These are phyloP conservation scores for Apodemia zela DNA, from an alignment of 2,888 invertebrate species.

Conservation along the genomic window DNA sequence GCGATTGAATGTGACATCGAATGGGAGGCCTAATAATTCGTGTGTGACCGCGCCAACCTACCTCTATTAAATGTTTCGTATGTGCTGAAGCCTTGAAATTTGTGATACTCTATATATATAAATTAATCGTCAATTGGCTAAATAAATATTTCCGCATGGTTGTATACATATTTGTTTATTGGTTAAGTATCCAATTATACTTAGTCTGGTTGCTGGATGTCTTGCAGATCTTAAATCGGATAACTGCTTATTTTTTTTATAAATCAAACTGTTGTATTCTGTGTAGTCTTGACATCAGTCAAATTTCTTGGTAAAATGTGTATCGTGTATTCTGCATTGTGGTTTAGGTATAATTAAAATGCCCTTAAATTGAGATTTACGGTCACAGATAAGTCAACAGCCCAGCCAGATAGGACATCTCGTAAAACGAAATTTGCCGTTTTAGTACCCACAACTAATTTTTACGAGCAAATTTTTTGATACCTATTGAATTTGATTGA, in stretches of 20 bases:
- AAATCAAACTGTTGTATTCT: not conserved
- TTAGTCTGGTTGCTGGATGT: slow-evolving; percentile 5
- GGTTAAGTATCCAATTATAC: not conserved
- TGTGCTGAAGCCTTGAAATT: slow-evolving; percentile 1
- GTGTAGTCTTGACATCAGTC: not conserved
- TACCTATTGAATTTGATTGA: too few species aligned
- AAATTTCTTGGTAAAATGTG: not conserved
- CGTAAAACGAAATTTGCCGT: too few species aligned
- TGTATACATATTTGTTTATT: slow-evolving; percentile 12
- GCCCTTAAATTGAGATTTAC: too few species aligned
- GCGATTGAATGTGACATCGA: not conserved
- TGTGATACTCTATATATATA: not conserved
- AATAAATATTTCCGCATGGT: slow-evolving; percentile 14
- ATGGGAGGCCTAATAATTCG: not conserved
- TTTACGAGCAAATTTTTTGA: too few species aligned
- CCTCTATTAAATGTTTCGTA: not conserved
- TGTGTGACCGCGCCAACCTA: not conserved
- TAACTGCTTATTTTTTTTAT: not conserved
- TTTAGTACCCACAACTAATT: too few species aligned
- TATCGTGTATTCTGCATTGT: too few species aligned
- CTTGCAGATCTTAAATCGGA: not conserved
- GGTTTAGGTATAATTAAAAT: too few species aligned
- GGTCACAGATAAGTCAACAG: too few species aligned
- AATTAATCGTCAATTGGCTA: slow-evolving; percentile 1
- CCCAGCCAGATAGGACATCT: too few species aligned